Evolutionary conservation across 1,140 invertebrate species (phyloP).

Genomic region (Diprion similis): DNA sequence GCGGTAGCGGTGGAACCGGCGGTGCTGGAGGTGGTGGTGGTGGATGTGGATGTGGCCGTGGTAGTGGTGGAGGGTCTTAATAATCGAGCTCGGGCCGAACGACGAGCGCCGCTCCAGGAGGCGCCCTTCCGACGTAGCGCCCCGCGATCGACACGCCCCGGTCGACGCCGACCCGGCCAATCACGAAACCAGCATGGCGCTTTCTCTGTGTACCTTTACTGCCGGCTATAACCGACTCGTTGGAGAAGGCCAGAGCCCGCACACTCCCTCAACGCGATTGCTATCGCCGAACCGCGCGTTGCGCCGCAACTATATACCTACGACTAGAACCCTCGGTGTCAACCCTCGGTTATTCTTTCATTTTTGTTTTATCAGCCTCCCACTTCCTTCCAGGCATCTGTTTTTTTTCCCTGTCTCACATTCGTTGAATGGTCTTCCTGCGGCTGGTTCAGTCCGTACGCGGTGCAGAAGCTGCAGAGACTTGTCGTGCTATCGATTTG

Average conservation of each 20-base stretch:
- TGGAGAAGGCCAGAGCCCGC: not conserved
- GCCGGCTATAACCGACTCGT: not conserved
- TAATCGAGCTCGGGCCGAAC: not conserved
- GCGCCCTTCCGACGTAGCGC: conserved; percentile 10
- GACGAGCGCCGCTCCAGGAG: not conserved
- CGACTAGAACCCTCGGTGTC: conserved; percentile 29
- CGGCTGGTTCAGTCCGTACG: no score
- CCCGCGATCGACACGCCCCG: conserved; percentile 31
- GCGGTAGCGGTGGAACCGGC: conserved; percentile 6
- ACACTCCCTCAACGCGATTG: conserved; percentile 38
- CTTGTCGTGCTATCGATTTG: no score
- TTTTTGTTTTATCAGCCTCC: conserved; percentile 7
- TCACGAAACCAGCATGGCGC: conserved; percentile 54
- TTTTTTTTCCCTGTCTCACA: conserved; percentile 25
- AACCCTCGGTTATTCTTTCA: conserved; percentile 24
- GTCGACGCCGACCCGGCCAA: conserved; percentile 36
- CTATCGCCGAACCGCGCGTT: conserved; percentile 47
- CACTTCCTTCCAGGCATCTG: conserved; percentile 1
- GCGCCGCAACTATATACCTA: conserved; percentile 42
- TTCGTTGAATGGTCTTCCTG: no score
- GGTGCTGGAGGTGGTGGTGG: not conserved
- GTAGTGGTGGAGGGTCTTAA: conserved; percentile 13
- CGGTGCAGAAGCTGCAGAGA: no score
- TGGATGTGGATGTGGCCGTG: conserved; percentile 13
- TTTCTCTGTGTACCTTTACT: conserved; percentile 3